Evolutionary conservation across 2,888 invertebrate genomes (phyloP).

Genomic region (Machimus atricapillus): DNA sequence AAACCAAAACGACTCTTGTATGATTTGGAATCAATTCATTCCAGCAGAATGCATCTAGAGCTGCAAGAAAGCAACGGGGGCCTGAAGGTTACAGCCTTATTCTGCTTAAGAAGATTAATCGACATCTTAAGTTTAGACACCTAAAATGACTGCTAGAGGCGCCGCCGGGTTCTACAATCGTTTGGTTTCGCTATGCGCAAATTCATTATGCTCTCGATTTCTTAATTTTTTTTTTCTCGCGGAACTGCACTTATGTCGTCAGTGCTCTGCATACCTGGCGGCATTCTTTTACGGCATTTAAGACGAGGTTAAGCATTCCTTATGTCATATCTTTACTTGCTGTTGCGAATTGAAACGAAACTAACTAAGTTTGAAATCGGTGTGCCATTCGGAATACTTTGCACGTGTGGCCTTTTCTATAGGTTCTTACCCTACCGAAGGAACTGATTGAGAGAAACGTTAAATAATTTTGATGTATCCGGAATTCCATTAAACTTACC

Average conservation of each 20-base stretch:
- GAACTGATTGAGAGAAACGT: neutral
- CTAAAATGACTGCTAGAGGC: neutral
- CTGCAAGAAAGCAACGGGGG: neutral
- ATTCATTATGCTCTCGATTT: neutral
- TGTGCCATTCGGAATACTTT: neutral
- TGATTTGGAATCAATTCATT: neutral
- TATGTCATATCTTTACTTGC: neutral
- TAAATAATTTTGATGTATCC: no score
- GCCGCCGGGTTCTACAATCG: neutral
- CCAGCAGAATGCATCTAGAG: neutral
- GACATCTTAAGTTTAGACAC: neutral
- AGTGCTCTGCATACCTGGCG: neutral
- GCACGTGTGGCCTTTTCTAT: neutral
- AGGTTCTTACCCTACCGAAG: neutral
- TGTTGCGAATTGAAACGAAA: neutral
- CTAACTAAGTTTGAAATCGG: neutral
- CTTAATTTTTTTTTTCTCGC: neutral
- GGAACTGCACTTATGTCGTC: neutral
- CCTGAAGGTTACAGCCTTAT: neutral
- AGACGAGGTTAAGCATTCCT: neutral
- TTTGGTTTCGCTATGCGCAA: neutral
- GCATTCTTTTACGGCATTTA: neutral
- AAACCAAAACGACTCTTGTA: neutral
- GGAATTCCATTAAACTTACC: no score
- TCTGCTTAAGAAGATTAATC: neutral